Conservation (phyloP, 2,113 vertebrate species). For the Micromys minutus region DNA sequence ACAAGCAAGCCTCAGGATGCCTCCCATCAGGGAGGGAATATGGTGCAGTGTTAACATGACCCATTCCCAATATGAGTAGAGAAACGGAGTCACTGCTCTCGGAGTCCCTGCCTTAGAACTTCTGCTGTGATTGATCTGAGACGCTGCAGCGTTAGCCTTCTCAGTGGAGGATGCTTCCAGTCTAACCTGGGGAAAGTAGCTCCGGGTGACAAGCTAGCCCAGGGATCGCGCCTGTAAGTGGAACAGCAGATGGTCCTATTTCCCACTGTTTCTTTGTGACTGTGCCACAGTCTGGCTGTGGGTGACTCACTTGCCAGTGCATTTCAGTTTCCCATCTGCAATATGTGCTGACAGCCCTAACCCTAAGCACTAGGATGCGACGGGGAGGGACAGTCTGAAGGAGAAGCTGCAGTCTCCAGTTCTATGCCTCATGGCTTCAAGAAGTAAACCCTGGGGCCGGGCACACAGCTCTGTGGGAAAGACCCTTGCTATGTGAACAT, state of each 20-base stretch:
- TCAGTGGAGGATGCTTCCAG: not conserved
- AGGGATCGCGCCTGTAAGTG: not conserved
- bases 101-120: not conserved
- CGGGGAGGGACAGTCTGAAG: not conserved
- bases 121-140: not conserved
- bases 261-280: not conserved
- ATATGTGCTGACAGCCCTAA: not conserved
- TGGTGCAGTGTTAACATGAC: not conserved
- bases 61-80: not conserved
- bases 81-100: not conserved
- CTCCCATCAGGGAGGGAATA: not conserved
- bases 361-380: not conserved
- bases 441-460: not conserved
- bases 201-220: not conserved
- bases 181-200: not conserved
- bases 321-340: slow-evolving; percentile 39
- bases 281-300: slow-evolving; percentile 48
- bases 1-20: not conserved
- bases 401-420: not conserved
- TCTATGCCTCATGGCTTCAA: not conserved
- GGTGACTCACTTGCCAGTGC: slow-evolving; percentile 53
- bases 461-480: not conserved
- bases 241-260: slow-evolving; percentile 35
- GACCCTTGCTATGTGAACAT: not conserved
- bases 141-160: too few relatives aligned